phyloP scores from a whole-genome alignment of 2,113 vertebrate species.

The Cardinalis cardinalis region DNA sequence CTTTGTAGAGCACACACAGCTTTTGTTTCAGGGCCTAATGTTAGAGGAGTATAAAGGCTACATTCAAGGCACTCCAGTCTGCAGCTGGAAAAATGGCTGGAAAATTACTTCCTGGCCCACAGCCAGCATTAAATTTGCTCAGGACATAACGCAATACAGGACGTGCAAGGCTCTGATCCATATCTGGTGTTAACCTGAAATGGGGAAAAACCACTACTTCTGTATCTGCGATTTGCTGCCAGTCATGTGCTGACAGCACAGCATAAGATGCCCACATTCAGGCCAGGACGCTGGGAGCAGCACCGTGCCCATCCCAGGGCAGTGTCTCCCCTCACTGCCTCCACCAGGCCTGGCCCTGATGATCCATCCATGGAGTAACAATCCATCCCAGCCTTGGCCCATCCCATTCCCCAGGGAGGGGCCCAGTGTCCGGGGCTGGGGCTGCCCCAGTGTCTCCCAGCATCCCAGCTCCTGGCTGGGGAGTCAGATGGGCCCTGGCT shows the following conservation, averaged over 20 bases:
- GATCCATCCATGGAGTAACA: rapidly evolving
- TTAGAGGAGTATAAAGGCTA: slow-evolving; percentile 34
- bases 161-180: not conserved
- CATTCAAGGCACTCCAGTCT: slow-evolving; percentile 31
- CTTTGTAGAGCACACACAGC: slow-evolving; percentile 52
- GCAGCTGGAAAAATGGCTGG: slow-evolving; percentile 60
- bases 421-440: rapidly evolving
- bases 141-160: not conserved
- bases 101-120: slow-evolving; percentile 50
- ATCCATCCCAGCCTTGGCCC: not conserved
- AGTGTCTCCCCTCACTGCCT: not conserved
- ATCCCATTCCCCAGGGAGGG: not conserved
- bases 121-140: slow-evolving; percentile 38
- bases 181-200: not conserved
- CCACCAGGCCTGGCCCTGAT: not conserved
- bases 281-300: not conserved
- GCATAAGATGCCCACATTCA: rapidly evolving
- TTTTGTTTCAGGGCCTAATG: slow-evolving; percentile 47
- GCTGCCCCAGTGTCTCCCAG: not conserved
- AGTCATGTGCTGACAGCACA: not conserved
- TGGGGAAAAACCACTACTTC: not conserved
- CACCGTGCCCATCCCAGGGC: rapidly evolving
- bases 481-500: not conserved
- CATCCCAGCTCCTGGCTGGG: not conserved
- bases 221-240: not conserved